phyloP scores from a whole-genome alignment of 1,140 invertebrate genomes.

The Ephestia elutella region DNA sequence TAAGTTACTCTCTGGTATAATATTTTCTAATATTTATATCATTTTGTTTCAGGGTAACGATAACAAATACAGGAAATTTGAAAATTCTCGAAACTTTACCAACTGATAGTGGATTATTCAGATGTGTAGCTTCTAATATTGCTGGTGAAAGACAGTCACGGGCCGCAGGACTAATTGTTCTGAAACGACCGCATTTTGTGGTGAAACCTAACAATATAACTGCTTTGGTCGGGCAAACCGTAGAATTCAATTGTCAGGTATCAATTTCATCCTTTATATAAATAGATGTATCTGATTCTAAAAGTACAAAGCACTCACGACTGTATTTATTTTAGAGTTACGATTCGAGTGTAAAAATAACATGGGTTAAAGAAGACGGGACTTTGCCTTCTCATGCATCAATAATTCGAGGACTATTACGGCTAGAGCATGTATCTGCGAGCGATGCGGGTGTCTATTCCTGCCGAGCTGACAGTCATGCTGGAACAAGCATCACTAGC shows the following conservation, averaged over 20 bases:
- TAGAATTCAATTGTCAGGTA: slow-evolving; percentile 74
- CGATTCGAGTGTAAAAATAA: slow-evolving; percentile 63
- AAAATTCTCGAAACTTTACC: slow-evolving; percentile 88
- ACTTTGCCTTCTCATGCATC: slow-evolving; percentile 81
- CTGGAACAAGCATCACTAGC: slow-evolving; percentile 64
- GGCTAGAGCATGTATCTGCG: slow-evolving; percentile 65
- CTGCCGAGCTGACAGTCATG: slow-evolving; percentile 69
- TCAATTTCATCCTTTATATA: slow-evolving; percentile 11
- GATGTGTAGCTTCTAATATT: slow-evolving; percentile 90
- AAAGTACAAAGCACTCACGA: background rate
- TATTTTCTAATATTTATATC: background rate
- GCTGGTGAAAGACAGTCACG: slow-evolving; percentile 86
- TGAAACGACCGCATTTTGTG: slow-evolving; percentile 69
- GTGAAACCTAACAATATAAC: slow-evolving; percentile 66
- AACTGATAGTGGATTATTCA: slow-evolving; percentile 88
- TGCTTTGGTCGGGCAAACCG: slow-evolving; percentile 65
- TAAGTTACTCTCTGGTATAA: background rate
- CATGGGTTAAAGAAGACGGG: slow-evolving; percentile 65
- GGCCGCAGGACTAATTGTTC: slow-evolving; percentile 85
- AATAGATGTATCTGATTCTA: slow-evolving; percentile 5
- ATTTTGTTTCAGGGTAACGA: slow-evolving; percentile 55
- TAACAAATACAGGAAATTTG: slow-evolving; percentile 86
- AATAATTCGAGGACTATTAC: slow-evolving; percentile 77
- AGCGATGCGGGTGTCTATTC: slow-evolving; percentile 69
- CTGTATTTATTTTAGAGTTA: slow-evolving; percentile 55